phyloP scores from a whole-genome alignment of 2,888 invertebrate species.

The Agonopterix alstromeriana region DNA sequence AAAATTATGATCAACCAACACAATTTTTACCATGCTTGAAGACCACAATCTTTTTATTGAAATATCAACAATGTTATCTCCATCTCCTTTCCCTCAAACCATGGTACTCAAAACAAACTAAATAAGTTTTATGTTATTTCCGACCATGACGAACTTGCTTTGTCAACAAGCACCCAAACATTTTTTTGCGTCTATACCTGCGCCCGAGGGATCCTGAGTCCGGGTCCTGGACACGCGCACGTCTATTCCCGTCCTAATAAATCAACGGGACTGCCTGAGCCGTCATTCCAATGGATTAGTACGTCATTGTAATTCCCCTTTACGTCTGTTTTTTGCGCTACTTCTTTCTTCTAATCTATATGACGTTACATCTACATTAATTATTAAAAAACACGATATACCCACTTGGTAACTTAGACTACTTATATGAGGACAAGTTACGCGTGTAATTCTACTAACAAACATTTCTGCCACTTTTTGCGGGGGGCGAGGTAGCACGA shows the following conservation, averaged over 20 bases:
- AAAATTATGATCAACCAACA: too few relatives aligned
- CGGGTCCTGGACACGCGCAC: constrained; percentile 32
- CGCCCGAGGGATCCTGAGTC: constrained; percentile 12
- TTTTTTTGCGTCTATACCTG: constrained; percentile 54
- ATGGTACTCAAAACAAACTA: background rate
- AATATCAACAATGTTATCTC: constrained; percentile 1
- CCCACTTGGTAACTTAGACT: too few relatives aligned
- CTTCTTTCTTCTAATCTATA: background rate
- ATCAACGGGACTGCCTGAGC: constrained; percentile 42
- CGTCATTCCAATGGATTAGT: constrained; percentile 43
- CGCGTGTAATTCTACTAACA: too few relatives aligned
- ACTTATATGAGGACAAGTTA: too few relatives aligned
- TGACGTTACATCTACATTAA: constrained; percentile 1
- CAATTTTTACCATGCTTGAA: too few relatives aligned
- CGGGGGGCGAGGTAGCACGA: too few relatives aligned
- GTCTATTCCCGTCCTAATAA: constrained; percentile 56
- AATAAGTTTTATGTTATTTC: constrained; percentile 19
- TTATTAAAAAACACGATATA: background rate
- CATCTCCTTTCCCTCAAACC: background rate
- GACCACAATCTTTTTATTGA: too few relatives aligned
- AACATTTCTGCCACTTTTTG: too few relatives aligned
- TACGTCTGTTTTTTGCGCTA: constrained; percentile 3
- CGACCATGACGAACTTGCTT: constrained; percentile 44
- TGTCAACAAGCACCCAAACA: constrained; percentile 66
- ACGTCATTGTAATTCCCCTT: constrained; percentile 9